Evolutionary conservation across 2,888 invertebrate genomes (phyloP), one percentile per base, ranked within the genome.

Genomic region (Kryphioiulus occultus): DNA sequence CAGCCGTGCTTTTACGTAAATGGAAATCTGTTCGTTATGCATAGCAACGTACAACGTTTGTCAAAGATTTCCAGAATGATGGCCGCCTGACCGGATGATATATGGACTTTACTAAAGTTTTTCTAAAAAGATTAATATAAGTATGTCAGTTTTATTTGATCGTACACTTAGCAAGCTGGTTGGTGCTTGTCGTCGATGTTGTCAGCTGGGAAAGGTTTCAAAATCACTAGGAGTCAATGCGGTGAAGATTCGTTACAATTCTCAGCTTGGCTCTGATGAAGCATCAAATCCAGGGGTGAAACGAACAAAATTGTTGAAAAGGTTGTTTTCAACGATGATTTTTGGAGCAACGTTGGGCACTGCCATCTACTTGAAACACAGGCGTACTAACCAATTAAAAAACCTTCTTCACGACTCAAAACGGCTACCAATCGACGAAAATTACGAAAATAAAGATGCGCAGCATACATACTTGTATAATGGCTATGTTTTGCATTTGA

Each of bases 291-390:
- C 68, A 68, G 68, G 68, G 26, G 68, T 68, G 26, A 68, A 68
- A 68, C 22, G 68, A 68, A 68, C 30, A 26, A 86, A 86, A 47
- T 47, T 86, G 47, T 86, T 32, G 26, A 90, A 90, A 88, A 86
- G 89, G 32, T 86, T 90, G 15, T 89, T 89, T 87, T 89, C 89
- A n/a, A 88, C 89, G 15, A 0, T 89, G 17, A 78, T 90, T 35
- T 90, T 90, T 87, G 90, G 90, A 15, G 87, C 89, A 42, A 90
- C 90, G 7, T 88, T 90, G 53, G 85, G 86, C 22, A 85, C 88
- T 47, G 89, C 89, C 82, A n/a, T 89, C 0, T 88, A 87, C 85
- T 86, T 88, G 0, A 89, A 88, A 87, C 44, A 85, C 39, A 88
- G 68, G 22, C 88, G 88, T 59, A 59, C 78, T 22, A 86, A 86